Conservation (phyloP, 1,140 invertebrate genomes). For the Halictus rubicundus region DNA sequence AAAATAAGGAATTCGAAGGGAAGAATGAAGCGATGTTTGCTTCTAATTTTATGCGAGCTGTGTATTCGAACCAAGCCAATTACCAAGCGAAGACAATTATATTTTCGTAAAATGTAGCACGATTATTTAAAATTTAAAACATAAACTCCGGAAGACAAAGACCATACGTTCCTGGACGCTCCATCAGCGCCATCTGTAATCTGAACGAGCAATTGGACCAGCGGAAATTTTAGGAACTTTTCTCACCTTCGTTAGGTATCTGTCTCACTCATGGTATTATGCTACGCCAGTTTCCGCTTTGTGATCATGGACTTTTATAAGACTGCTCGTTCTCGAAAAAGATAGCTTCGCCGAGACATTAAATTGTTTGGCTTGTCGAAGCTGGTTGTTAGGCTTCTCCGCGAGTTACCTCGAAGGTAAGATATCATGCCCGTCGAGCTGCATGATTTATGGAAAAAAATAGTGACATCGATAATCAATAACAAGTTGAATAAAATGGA, state of each 20-base stretch:
- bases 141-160: too few relatives aligned
- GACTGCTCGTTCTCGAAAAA: conserved; percentile 9
- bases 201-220: not conserved
- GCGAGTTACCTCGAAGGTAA: not conserved
- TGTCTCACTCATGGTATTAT: conserved; percentile 37
- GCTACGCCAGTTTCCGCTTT: conserved; percentile 30
- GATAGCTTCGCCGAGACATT: conserved; percentile 1
- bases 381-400: not conserved
- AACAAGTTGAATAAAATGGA: conserved; percentile 46
- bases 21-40: too few relatives aligned
- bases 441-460: conserved; percentile 25
- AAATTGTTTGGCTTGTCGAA: conserved; percentile 1
- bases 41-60: too few relatives aligned
- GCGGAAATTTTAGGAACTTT: not conserved
- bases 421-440: not conserved
- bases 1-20: too few relatives aligned
- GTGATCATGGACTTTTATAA: conserved; percentile 18
- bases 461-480: conserved; percentile 43
- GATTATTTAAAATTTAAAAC: too few relatives aligned
- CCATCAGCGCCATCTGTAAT: not conserved
- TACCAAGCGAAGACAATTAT: too few relatives aligned
- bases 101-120: too few relatives aligned
- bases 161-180: not conserved
- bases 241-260: conserved; percentile 31
- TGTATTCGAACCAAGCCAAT: too few relatives aligned